Conservation (phyloP, 2,113 vertebrate species). For the Ivindomyrus marchei region DNA sequence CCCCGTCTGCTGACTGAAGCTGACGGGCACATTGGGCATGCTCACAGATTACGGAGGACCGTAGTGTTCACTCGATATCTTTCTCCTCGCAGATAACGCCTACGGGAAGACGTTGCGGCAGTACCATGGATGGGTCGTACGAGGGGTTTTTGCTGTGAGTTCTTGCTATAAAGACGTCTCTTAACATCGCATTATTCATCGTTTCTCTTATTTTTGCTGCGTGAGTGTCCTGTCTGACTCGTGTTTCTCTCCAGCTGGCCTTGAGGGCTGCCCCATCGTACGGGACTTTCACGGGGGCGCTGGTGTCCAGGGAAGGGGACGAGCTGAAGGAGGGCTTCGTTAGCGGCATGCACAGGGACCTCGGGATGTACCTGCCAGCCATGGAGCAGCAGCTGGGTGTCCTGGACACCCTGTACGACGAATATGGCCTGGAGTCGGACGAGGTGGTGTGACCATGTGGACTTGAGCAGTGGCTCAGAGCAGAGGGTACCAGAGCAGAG, state of each 20-base stretch:
- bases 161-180: neutral
- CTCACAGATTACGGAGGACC: neutral
- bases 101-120: constrained; percentile 88
- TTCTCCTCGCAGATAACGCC: constrained; percentile 69
- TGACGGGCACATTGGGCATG: neutral
- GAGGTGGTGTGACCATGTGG: constrained; percentile 78
- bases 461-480: neutral
- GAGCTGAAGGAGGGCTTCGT: constrained; percentile 74
- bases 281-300: constrained; percentile 77
- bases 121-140: constrained; percentile 94
- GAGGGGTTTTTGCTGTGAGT: constrained; percentile 93
- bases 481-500: constrained; percentile 1
- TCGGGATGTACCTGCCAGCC: constrained; percentile 83
- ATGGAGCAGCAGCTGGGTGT: constrained; percentile 87
- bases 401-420: constrained; percentile 83
- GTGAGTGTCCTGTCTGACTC: neutral
- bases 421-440: constrained; percentile 88
- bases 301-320: constrained; percentile 73
- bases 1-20: too few relatives aligned
- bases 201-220: neutral
- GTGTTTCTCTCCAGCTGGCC: constrained; percentile 69
- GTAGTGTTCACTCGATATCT: neutral
- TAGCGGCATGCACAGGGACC: constrained; percentile 77
- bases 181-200: neutral
- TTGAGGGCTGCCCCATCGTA: constrained; percentile 87